Percentiles rank a stretch among this genome's conserved stretches.
Evolutionary conservation across 2,113 vertebrate genomes (phyloP).

Genomic region (Stigmatopora nigra): DNA sequence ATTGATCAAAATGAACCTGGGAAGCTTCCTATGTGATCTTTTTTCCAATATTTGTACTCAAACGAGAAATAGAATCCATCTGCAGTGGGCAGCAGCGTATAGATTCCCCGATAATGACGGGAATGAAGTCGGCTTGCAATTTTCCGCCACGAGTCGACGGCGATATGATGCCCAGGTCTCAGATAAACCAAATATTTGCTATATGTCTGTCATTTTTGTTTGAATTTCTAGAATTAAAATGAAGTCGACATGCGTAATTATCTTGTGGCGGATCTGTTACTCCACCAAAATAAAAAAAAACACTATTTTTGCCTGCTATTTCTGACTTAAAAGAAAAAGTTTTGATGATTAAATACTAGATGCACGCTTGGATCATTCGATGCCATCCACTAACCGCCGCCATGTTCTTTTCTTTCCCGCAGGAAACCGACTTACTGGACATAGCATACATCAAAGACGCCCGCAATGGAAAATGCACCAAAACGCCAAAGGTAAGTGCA

Average conservation of each 20-base stretch:
- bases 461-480: constrained; percentile 71
- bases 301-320: not conserved
- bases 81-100: not conserved
- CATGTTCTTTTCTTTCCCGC: constrained; percentile 15
- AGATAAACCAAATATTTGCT: not conserved
- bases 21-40: too few relatives aligned
- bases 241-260: too few relatives aligned
- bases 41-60: not conserved
- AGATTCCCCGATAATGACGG: constrained; percentile 26
- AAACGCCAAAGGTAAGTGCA: constrained; percentile 69
- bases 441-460: constrained; percentile 73
- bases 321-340: not conserved
- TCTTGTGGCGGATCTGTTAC: too few relatives aligned
- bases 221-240: too few relatives aligned
- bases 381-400: not conserved
- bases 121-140: not conserved
- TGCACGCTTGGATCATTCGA: not conserved
- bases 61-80: not conserved
- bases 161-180: constrained; percentile 43
- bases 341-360: not conserved
- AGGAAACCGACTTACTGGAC: constrained; percentile 74
- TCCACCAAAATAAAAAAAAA: too few relatives aligned
- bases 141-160: constrained; percentile 16
- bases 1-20: not conserved
- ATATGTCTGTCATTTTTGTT: too few relatives aligned